These are phyloP conservation scores for Exephanes ischioxanthus DNA, from an alignment of 2,888 invertebrate species.

Conservation along the genomic window DNA sequence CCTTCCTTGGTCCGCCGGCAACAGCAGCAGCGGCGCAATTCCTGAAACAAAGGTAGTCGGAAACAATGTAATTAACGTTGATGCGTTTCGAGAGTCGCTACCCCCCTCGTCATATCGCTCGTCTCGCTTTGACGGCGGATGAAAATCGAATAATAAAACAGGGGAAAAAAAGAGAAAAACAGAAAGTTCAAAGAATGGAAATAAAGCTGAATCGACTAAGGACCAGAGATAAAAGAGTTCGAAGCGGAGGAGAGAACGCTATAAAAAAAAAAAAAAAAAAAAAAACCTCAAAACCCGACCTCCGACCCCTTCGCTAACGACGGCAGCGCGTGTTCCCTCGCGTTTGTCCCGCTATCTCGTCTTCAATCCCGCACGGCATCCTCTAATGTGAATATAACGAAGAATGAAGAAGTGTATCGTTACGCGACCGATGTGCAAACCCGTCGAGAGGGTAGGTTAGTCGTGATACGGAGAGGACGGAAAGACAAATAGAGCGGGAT, in stretches of 20 bases:
- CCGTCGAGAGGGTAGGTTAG: slow-evolving; percentile 53
- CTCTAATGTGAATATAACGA: slow-evolving; percentile 37
- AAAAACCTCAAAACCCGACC: slow-evolving; percentile 19
- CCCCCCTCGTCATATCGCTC: slow-evolving; percentile 22
- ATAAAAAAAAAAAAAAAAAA: not conserved
- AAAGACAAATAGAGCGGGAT: slow-evolving; percentile 55
- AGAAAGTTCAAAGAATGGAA: slow-evolving; percentile 3
- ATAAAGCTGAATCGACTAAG: slow-evolving; percentile 33
- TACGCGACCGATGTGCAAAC: slow-evolving; percentile 36
- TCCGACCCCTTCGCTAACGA: slow-evolving; percentile 55
- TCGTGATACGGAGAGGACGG: slow-evolving; percentile 39
- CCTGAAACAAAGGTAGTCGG: slow-evolving; percentile 63
- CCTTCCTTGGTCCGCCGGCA: slow-evolving; percentile 36
- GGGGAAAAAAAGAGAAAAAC: not conserved
- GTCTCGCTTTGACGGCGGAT: slow-evolving; percentile 37
- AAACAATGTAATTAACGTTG: slow-evolving; percentile 77
- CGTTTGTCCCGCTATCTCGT: slow-evolving; percentile 9
- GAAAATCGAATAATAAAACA: slow-evolving; percentile 71
- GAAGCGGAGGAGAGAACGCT: not conserved
- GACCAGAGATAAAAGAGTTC: slow-evolving; percentile 22
- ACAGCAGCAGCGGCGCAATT: slow-evolving; percentile 55
- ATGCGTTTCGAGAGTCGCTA: not conserved
- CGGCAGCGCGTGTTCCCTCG: slow-evolving; percentile 46
- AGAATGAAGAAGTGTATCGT: slow-evolving; percentile 33
- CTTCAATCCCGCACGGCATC: not conserved